Evolutionary conservation across 2,113 vertebrate genomes (phyloP), one percentile per base, ranked within the genome.

Genomic region (Sylvilagus bachmani): DNA sequence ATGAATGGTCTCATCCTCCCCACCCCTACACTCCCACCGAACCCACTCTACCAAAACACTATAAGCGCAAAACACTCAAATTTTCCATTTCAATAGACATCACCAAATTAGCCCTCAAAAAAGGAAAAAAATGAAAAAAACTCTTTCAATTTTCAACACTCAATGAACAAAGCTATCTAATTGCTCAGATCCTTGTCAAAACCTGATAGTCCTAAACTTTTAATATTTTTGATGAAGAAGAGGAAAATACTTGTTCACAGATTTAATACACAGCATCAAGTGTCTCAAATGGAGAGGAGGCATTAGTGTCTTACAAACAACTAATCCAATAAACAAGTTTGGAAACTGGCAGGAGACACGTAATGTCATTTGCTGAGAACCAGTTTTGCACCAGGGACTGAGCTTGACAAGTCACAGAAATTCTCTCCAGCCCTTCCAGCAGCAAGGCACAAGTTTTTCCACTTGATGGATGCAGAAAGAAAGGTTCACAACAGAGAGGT

Each of bases 101-200:
- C 44, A 71, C 81, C 84, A 84, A 82, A 78, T 71, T 27, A 64
- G 38, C 70, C 19, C 53, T 89, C 58, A 9, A 22, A 86, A 89
- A 67, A 61, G 44, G 4, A 58, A 44, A 44, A 44, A 44, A 44
- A 6, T 1, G 7, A 6, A 44, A 44, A 44, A 44, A 44, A 44
- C 69, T 3, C 58, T 38, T 95, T 64, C 51, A 3, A 61, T 78
- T 71, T 13, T 92, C 55, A 51, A 27, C 14, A 64, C 70, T 71
- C 78, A 12, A 16, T 21, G 73, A 90, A 77, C 62, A 92, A 78
- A 95, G 38, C 71, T 69, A 86, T 38, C 87, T 82, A 88, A 90
- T n/a, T 78, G 85, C 73, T 95, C 58, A 7, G 8, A 81, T 80
- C 69, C 70, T 91, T 80, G 74, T 75, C 92, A 90, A 92, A 93